Evolutionary conservation across 2,797 vertebrate genomes (phyloP), one percentile per base, ranked within the genome.

Genomic region (Odontamblyopus rebecca): DNA sequence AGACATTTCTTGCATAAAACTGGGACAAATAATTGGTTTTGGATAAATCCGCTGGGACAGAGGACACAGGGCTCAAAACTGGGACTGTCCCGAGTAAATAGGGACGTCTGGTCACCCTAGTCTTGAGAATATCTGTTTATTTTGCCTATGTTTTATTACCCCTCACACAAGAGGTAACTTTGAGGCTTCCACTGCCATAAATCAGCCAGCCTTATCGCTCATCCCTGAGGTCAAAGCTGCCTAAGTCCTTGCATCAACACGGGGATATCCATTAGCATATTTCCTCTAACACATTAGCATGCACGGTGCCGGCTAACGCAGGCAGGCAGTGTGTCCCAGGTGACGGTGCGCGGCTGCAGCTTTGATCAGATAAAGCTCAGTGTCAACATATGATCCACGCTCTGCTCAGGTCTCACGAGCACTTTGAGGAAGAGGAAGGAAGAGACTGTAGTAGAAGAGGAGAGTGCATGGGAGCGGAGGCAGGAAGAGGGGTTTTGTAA

Each of bases 301-400:
- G 69, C 79, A 23, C 23, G 23, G 23, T 23, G 23, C 23, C 23
- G 23, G 82, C 82, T 82, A 72, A 72, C 57, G 73, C 77, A 81
- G 71, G 29, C 75, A 80, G 72, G 30, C 38, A 69, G 30, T 62
- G 61, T 77, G 69, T 78, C 78, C 74, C 80, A 53, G 76, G 66
- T 72, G 80, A 82, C 69, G 73, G 82, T 70, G 80, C 82, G 76
- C 71, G 23, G 27, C 64, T 18, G 64, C 61, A 41, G 69, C 86
- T 91, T 88, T 87, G 86, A 91, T 90, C 89, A 82, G 81, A 79
- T 83, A 71, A 86, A 85, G 79, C 84, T 75, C 73, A 38, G n/a
- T 79, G 82, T 71, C 77, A 74, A 56, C 57, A 60, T 54, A 78
- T 73, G 71, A 60, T 6, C 82, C 50, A 30, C 64, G 26, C 76